These are phyloP conservation scores for Corythornis madagascariensis DNA, from an alignment of 2,113 vertebrate genomes.

Conservation along the genomic window DNA sequence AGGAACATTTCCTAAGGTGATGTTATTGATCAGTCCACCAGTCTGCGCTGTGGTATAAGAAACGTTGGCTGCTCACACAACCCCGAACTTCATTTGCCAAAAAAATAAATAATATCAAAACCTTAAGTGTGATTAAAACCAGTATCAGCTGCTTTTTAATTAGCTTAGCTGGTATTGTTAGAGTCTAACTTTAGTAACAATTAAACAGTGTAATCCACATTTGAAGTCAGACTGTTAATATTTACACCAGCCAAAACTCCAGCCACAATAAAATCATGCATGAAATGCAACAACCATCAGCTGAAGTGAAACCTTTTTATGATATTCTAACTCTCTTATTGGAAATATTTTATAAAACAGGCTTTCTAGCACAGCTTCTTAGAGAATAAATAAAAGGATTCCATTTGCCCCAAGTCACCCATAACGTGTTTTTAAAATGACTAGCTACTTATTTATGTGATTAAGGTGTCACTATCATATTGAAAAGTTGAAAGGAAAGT, in stretches of 20 bases:
- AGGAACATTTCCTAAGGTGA: slow-evolving; percentile 7
- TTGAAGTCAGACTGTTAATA: slow-evolving; percentile 57
- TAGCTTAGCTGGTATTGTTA: slow-evolving; percentile 39
- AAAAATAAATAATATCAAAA: neutral
- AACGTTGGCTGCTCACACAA: slow-evolving; percentile 29
- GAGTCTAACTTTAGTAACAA: slow-evolving; percentile 60
- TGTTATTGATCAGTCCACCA: slow-evolving; percentile 67
- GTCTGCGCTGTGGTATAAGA: slow-evolving; percentile 77
- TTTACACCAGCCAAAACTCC: slow-evolving; percentile 14
- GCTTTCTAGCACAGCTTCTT: slow-evolving; percentile 34
- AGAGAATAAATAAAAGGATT: slow-evolving; percentile 59
- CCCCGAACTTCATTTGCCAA: neutral
- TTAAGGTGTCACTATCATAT: slow-evolving; percentile 47
- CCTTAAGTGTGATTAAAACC: slow-evolving; percentile 46
- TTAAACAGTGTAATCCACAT: neutral
- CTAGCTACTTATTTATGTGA: slow-evolving; percentile 56
- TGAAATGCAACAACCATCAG: slow-evolving; percentile 40
- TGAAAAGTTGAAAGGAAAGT: slow-evolving; percentile 44
- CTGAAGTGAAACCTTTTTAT: slow-evolving; percentile 53
- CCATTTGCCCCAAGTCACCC: slow-evolving; percentile 16
- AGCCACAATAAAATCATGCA: slow-evolving; percentile 35
- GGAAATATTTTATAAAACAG: slow-evolving; percentile 20
- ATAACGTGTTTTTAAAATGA: slow-evolving; percentile 24
- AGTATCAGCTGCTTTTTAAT: slow-evolving; percentile 50
- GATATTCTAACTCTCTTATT: neutral